phyloP scores from a whole-genome alignment of 1,140 invertebrate genomes.

The Chrysopa pallens region DNA sequence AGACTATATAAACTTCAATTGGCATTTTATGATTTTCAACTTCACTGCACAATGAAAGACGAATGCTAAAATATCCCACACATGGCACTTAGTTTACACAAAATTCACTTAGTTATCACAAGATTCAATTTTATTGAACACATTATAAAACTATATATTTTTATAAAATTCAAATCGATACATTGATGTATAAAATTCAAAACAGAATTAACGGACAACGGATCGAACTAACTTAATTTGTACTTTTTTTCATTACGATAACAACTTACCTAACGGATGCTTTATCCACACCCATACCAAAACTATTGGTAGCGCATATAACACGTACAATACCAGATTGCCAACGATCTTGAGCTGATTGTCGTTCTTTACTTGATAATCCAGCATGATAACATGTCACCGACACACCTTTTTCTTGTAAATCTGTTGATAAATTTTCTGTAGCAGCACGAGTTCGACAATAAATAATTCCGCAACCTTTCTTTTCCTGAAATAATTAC shows the following conservation, averaged over 20 bases:
- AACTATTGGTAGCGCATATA: conserved; percentile 85
- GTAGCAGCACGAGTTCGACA: conserved; percentile 73
- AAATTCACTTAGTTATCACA: too few species aligned
- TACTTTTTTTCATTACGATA: background rate
- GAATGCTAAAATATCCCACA: too few species aligned
- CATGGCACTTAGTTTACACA: too few species aligned
- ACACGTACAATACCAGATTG: conserved; percentile 59
- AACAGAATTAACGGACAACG: too few species aligned
- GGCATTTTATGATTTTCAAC: too few species aligned
- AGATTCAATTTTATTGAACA: too few species aligned
- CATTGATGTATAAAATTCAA: too few species aligned
- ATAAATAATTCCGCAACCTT: conserved; percentile 62
- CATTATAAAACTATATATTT: too few species aligned
- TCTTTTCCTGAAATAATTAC: background rate
- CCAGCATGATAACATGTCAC: conserved; percentile 60
- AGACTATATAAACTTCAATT: too few species aligned
- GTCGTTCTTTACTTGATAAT: conserved; percentile 40
- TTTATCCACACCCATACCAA: conserved; percentile 98
- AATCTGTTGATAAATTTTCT: conserved; percentile 45
- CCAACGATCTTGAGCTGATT: conserved; percentile 58
- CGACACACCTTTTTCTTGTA: conserved; percentile 42
- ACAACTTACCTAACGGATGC: conserved; percentile 59
- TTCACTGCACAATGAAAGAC: too few species aligned
- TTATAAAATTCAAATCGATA: too few species aligned
- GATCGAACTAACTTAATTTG: too few species aligned